These are phyloP conservation scores for Saccostrea cuccullata DNA, from an alignment of 1,140 invertebrate species.

Conservation along the genomic window DNA sequence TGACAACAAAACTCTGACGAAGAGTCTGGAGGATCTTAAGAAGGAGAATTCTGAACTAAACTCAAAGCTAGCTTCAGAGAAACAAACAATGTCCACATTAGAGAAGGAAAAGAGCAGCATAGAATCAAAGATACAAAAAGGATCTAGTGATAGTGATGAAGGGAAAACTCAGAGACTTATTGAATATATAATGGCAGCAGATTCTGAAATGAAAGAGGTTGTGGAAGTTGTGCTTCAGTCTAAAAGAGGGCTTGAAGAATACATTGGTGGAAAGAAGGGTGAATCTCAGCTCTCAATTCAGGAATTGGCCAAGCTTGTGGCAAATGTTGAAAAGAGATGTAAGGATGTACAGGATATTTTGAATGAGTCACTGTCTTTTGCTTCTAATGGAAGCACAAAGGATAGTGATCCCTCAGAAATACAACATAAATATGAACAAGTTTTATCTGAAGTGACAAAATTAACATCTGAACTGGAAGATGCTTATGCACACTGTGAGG, in stretches of 20 bases:
- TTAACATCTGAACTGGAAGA: conserved; percentile 64
- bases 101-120: conserved; percentile 66
- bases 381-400: conserved; percentile 22
- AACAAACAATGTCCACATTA: conserved; percentile 51
- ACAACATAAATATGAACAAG: conserved; percentile 66
- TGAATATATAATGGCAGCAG: conserved; percentile 64
- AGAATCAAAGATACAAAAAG: conserved; percentile 63
- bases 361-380: conserved; percentile 61
- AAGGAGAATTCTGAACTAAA: conserved; percentile 67
- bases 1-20: conserved; percentile 65
- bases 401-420: conserved; percentile 32
- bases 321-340: conserved; percentile 67
- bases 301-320: conserved; percentile 62
- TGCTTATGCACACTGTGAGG: conserved; percentile 57
- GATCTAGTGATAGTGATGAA: conserved; percentile 49
- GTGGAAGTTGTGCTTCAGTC: conserved; percentile 61
- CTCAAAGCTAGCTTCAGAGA: conserved; percentile 60
- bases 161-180: conserved; percentile 62
- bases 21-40: conserved; percentile 67
- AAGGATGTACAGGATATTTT: conserved; percentile 65
- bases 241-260: conserved; percentile 62
- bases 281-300: conserved; percentile 56
- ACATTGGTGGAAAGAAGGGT: conserved; percentile 57
- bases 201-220: conserved; percentile 69
- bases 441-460: conserved; percentile 64